These are phyloP conservation scores for Galaxea fascicularis DNA, from an alignment of 92 coral and sea anemone species.

Conservation along the genomic window DNA sequence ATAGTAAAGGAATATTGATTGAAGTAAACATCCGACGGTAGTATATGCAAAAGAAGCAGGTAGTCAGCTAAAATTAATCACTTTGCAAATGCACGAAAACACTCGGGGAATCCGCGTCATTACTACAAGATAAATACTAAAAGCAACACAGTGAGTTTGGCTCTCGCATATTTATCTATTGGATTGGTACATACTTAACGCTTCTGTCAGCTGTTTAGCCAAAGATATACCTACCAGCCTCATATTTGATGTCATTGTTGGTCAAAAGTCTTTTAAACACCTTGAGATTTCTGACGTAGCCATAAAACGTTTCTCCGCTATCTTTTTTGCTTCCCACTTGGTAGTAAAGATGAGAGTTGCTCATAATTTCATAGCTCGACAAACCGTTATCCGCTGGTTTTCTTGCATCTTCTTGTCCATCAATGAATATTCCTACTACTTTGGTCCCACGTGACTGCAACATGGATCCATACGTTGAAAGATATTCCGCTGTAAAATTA, in stretches of 20 bases:
- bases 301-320: constrained; percentile 37
- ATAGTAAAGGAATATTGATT: too few relatives aligned
- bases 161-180: too few relatives aligned
- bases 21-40: too few relatives aligned
- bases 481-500: not conserved
- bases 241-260: constrained; percentile 6
- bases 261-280: constrained; percentile 32
- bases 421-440: not conserved
- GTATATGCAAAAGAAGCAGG: too few relatives aligned
- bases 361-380: constrained; percentile 13
- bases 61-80: too few relatives aligned
- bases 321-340: constrained; percentile 48
- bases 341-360: constrained; percentile 31
- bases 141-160: too few relatives aligned
- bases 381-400: not conserved
- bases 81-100: too few relatives aligned
- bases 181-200: not conserved
- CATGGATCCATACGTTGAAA: constrained; percentile 4
- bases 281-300: constrained; percentile 48
- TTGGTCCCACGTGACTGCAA: constrained; percentile 18
- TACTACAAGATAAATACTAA: too few relatives aligned
- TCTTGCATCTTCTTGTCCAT: not conserved
- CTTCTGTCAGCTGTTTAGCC: too few relatives aligned
- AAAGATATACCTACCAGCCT: constrained; percentile 1
- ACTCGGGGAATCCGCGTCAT: too few relatives aligned